phyloP scores from a whole-genome alignment of 2,113 vertebrate genomes.

The Elaphurus davidianus region DNA sequence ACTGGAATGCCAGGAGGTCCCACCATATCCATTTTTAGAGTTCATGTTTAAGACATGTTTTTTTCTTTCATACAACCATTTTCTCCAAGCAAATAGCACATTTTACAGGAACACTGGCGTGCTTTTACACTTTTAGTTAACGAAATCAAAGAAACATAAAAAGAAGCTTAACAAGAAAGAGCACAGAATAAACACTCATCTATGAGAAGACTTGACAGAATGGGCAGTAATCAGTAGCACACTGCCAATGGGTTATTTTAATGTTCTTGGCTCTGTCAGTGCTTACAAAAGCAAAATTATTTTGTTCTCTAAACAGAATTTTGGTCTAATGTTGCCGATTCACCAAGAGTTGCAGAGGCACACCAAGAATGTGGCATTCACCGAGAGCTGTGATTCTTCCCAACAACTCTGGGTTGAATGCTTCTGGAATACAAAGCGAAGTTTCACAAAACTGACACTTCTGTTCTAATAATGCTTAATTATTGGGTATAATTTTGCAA shows the following conservation, averaged over 20 bases:
- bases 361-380: background rate
- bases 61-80: background rate
- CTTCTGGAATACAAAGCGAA: conserved; percentile 41
- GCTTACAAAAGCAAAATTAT: conserved; percentile 29
- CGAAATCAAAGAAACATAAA: background rate
- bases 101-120: background rate
- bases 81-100: background rate
- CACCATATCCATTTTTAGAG: background rate
- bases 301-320: conserved; percentile 44
- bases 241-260: conserved; percentile 2
- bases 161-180: background rate
- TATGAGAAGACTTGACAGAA: background rate
- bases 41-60: background rate
- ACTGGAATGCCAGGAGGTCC: background rate
- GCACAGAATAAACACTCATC: background rate
- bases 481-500: background rate
- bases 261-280: background rate
- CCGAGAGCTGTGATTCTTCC: background rate
- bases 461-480: conserved; percentile 31
- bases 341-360: no score
- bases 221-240: background rate
- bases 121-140: background rate
- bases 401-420: background rate
- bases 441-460: background rate
- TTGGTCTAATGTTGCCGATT: background rate